These are phyloP conservation scores for Caenorhabditis sp. DNA, from an alignment of 2,888 invertebrate genomes.

Conservation along the genomic window DNA sequence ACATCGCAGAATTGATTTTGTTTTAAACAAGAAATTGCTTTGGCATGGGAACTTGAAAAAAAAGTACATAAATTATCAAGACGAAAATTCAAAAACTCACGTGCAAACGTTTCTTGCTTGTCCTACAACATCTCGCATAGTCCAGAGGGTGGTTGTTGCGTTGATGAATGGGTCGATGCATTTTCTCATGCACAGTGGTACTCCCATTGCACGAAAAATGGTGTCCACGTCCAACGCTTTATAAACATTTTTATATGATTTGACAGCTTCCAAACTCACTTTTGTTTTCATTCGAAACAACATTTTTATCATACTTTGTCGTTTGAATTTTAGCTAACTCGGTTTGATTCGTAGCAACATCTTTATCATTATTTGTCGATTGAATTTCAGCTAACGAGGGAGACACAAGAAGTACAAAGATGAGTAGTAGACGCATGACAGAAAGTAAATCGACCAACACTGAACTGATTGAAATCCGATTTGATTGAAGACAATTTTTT, in stretches of 20 bases:
- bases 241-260: not conserved
- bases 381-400: not conserved
- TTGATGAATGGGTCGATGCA: conserved; percentile 51
- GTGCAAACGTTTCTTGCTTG: conserved; percentile 39
- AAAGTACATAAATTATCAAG: not conserved
- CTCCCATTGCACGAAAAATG: conserved; percentile 47
- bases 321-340: too few species aligned
- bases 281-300: conserved; percentile 15
- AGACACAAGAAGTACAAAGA: too few species aligned
- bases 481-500: too few species aligned
- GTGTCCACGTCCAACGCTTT: conserved; percentile 42
- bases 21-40: conserved; percentile 37
- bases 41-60: conserved; percentile 18
- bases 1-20: conserved; percentile 39
- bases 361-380: conserved; percentile 11
- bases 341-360: conserved; percentile 14
- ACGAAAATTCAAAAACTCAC: conserved; percentile 4
- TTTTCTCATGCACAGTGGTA: conserved; percentile 43
- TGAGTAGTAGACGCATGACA: too few species aligned
- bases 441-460: too few species aligned
- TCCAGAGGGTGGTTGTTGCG: conserved; percentile 40
- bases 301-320: conserved; percentile 11
- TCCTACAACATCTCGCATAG: conserved; percentile 36
- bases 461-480: not conserved
- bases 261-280: conserved; percentile 2